Evolutionary conservation across 2,113 vertebrate species (phyloP), one percentile per base, ranked within the genome.

Genomic region (Scomber scombrus): DNA sequence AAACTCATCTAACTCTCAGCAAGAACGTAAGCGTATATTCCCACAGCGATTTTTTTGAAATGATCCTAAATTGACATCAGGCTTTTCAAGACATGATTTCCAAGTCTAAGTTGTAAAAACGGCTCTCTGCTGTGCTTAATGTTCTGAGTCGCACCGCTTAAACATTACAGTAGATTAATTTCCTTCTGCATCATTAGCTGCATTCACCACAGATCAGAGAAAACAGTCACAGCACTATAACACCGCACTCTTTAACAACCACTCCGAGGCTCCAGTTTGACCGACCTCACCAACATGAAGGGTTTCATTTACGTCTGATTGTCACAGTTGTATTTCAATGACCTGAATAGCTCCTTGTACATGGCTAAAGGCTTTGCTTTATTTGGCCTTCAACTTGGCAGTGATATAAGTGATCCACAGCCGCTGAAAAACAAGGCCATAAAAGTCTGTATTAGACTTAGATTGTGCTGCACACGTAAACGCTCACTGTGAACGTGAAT

Each of bases 261-360:
- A 3, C 58, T 70, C 57, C 81, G 2, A 16, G 80, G 31, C 85
- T 81, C 82, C 86, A 68, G 71, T 56, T 71, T 18, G 68, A 74
- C 75, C 70, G 11, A 51, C 64, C 72, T 65, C 78, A n/a, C 55
- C 5, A 67, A 85, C 82, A 75, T 56, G 82, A 84, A 72, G 72
- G 67, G 26, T 76, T 79, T 76, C 84, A 79, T 82, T 83, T 75
- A 85, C 34, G 46, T 71, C 75, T 78, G 85, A 91, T 89, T 86
- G 85, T 89, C 78, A 60, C 88, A 77, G 85, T 80, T 75, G 81
- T 87, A 86, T 86, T 87, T 92, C 89, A 90, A 7, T 57, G 80
- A 63, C 60, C 72, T 92, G 91, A 93, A 92, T 88, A 77, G 88
- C 85, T 90, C 89, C 82, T 91, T 92, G 88, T 93, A n/a, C 2